phyloP scores from a whole-genome alignment of 2,113 vertebrate genomes.

The Calyptommatus sinebrachiatus region DNA sequence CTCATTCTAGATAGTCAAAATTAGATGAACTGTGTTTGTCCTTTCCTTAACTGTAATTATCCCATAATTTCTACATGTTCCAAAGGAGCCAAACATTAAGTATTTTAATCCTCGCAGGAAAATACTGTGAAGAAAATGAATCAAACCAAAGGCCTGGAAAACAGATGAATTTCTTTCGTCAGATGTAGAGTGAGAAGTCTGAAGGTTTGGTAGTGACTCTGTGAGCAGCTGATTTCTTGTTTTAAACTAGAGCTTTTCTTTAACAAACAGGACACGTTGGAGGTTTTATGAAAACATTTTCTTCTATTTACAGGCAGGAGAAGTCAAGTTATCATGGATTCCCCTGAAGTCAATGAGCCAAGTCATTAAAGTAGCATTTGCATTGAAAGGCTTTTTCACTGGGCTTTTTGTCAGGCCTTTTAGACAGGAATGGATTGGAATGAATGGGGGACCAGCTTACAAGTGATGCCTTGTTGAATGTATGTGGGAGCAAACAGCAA shows the following conservation, averaged over 20 bases:
- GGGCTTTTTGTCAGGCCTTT: constrained; percentile 74
- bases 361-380: constrained; percentile 78
- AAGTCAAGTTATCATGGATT: constrained; percentile 65
- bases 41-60: constrained; percentile 46
- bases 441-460: constrained; percentile 70
- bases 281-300: constrained; percentile 71
- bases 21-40: constrained; percentile 15
- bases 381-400: constrained; percentile 74
- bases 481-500: constrained; percentile 71
- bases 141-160: constrained; percentile 25
- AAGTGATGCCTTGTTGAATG: constrained; percentile 75
- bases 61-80: constrained; percentile 42
- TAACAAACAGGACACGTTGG: constrained; percentile 70
- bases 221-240: constrained; percentile 38
- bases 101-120: constrained; percentile 21
- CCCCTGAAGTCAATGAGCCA: constrained; percentile 70
- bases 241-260: constrained; percentile 55
- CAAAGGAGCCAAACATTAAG: constrained; percentile 33
- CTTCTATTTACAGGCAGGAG: constrained; percentile 62
- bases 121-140: constrained; percentile 32
- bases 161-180: constrained; percentile 1
- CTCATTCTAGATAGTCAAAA: background rate
- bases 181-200: rapidly evolving
- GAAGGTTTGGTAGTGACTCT: constrained; percentile 13
- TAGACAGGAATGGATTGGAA: constrained; percentile 59